Conservation (phyloP, 2,888 invertebrate species). For the Epirrhoe tristata region DNA sequence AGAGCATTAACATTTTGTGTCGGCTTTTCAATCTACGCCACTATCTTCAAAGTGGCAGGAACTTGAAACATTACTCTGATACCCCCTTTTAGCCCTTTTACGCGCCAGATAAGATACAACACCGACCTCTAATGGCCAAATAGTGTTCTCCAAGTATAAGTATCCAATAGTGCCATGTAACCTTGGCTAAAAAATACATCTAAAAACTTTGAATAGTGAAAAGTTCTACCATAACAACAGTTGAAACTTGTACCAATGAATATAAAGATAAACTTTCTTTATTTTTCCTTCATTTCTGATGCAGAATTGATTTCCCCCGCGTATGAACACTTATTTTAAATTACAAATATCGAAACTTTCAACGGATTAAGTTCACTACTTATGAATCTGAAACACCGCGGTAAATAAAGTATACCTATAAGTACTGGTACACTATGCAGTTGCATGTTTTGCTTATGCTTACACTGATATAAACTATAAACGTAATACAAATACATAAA, state of each 20-base stretch:
- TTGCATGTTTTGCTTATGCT: background rate
- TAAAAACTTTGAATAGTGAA: constrained; percentile 12
- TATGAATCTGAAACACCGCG: background rate
- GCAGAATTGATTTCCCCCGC: constrained; percentile 48
- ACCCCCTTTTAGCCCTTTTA: constrained; percentile 40
- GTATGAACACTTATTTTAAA: constrained; percentile 34
- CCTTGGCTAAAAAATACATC: constrained; percentile 22
- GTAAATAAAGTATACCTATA: background rate
- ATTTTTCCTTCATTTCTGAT: constrained; percentile 44
- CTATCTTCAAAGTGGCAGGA: constrained; percentile 36
- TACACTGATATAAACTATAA: too few species aligned
- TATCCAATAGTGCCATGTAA: constrained; percentile 13
- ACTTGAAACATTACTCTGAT: constrained; percentile 38
- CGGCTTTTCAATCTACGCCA: constrained; percentile 36
- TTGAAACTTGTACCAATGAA: constrained; percentile 16
- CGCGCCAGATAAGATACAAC: constrained; percentile 36
- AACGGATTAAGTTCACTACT: constrained; percentile 23
- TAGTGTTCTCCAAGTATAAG: constrained; percentile 30
- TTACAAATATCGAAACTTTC: constrained; percentile 36
- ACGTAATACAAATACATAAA: too few species aligned
- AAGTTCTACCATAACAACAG: constrained; percentile 16
- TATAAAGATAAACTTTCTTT: constrained; percentile 21
- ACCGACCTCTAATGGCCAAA: constrained; percentile 39
- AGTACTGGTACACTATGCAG: background rate
- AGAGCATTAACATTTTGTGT: constrained; percentile 25